Evolutionary conservation across 2,113 vertebrate species (phyloP).

Genomic region (Strigops habroptila): DNA sequence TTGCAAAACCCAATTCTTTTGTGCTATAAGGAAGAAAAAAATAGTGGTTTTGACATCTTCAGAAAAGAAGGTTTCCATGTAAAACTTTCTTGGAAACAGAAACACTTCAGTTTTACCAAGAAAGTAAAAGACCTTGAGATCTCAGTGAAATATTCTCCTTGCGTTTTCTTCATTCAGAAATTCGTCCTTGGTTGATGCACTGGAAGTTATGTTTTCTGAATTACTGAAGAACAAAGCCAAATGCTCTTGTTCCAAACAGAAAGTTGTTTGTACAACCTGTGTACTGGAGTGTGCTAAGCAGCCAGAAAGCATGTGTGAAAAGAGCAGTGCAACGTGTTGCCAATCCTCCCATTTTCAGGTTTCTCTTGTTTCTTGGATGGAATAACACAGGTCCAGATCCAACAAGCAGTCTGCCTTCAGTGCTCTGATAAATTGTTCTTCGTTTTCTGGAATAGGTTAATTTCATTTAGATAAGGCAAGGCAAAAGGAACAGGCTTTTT

Average conservation of each 20-base stretch:
- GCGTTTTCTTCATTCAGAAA: neutral
- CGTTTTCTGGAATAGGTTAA: slow-evolving; percentile 33
- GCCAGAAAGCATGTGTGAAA: neutral
- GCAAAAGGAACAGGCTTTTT: neutral
- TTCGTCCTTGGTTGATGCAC: neutral
- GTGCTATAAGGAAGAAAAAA: neutral
- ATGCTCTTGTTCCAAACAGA: neutral
- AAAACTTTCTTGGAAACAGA: neutral
- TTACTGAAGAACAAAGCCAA: neutral
- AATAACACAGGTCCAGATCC: neutral
- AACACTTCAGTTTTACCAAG: neutral
- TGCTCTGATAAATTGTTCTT: slow-evolving; percentile 39
- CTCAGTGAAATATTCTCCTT: neutral
- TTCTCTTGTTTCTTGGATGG: neutral
- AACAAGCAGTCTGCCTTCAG: neutral
- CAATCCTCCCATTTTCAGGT: neutral
- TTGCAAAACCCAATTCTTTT: neutral
- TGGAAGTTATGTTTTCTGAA: neutral
- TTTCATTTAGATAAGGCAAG: slow-evolving; percentile 11
- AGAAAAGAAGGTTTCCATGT: neutral
- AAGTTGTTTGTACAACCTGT: neutral
- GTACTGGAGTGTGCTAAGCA: neutral
- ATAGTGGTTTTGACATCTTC: neutral
- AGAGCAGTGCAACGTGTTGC: neutral
- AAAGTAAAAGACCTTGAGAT: neutral